A percentile compares a stretch with the other conserved stretches of the same genome.
phyloP scores from a whole-genome alignment of 2,888 invertebrate species.

The Candidula unifasciata region DNA sequence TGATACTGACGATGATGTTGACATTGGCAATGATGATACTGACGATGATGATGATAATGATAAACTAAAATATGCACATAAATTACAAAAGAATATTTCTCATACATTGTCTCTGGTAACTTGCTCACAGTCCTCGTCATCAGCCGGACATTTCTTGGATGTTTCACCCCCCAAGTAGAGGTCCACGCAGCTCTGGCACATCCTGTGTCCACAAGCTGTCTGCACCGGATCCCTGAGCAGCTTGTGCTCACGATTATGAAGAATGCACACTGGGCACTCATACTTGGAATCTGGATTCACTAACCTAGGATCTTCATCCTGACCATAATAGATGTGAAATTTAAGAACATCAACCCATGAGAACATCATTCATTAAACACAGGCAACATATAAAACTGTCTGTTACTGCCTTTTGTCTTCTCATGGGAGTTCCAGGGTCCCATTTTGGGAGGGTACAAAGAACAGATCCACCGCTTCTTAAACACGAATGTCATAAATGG shows the following conservation, averaged over 20 bases:
- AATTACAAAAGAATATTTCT: not conserved
- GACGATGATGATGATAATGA: not conserved
- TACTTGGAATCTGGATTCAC: conserved; percentile 41
- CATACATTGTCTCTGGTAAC: conserved; percentile 58
- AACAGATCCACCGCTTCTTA: too few relatives aligned
- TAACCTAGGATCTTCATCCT: conserved; percentile 48
- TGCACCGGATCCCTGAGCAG: conserved; percentile 49
- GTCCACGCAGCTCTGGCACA: conserved; percentile 44
- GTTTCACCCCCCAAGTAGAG: conserved; percentile 33
- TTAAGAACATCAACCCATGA: not conserved
- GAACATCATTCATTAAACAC: too few relatives aligned
- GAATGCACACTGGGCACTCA: conserved; percentile 46
- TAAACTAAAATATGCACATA: not conserved
- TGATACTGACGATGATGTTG: too few relatives aligned
- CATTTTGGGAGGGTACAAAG: too few relatives aligned
- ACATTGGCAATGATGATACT: too few relatives aligned
- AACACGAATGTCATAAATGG: too few relatives aligned
- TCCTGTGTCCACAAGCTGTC: conserved; percentile 51
- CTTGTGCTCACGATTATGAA: not conserved
- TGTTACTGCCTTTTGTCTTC: too few relatives aligned
- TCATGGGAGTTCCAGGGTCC: too few relatives aligned
- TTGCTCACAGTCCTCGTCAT: conserved; percentile 62
- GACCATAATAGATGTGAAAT: not conserved
- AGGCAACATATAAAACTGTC: too few relatives aligned
- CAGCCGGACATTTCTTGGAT: conserved; percentile 60